These are phyloP conservation scores for Pachypanchax playfairii DNA, from an alignment of 2,113 vertebrate genomes.

Conservation along the genomic window DNA sequence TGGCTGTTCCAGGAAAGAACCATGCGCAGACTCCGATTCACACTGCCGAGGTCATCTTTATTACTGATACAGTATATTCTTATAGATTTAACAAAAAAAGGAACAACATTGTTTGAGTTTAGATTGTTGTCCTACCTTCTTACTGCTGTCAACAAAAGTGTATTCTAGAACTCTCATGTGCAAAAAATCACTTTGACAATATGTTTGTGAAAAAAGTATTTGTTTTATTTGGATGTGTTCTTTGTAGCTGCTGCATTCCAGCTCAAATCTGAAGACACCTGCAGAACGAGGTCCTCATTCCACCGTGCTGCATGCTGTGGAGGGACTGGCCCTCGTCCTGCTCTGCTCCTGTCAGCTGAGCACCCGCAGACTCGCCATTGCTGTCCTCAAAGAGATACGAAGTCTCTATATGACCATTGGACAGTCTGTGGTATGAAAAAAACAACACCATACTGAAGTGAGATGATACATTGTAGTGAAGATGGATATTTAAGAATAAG, in stretches of 20 bases:
- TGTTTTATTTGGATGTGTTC: slow-evolving; percentile 8
- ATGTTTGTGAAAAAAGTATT: not conserved
- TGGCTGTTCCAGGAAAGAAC: slow-evolving; percentile 84
- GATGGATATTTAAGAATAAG: not conserved
- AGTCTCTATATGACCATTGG: slow-evolving; percentile 89
- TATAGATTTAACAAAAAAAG: too few relatives aligned
- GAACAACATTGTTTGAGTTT: too few relatives aligned
- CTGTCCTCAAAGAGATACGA: slow-evolving; percentile 92
- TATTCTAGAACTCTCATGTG: not conserved
- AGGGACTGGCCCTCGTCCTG: slow-evolving; percentile 92
- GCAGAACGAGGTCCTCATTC: slow-evolving; percentile 87
- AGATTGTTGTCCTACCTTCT: too few relatives aligned
- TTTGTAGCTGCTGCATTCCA: slow-evolving; percentile 80
- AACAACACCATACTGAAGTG: not conserved
- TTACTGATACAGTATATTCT: too few relatives aligned
- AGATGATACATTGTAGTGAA: not conserved
- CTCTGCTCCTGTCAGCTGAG: slow-evolving; percentile 94
- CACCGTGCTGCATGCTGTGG: slow-evolving; percentile 86
- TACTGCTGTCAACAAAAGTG: too few relatives aligned
- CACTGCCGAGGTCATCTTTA: slow-evolving; percentile 82
- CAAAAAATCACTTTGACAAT: not conserved
- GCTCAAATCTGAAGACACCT: slow-evolving; percentile 78
- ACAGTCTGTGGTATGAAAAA: slow-evolving; percentile 88
- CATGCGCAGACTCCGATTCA: slow-evolving; percentile 81
- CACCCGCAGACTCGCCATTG: slow-evolving; percentile 89